Evolutionary conservation across 2,888 invertebrate species (phyloP).

Genomic region (Brachypterus glaber): DNA sequence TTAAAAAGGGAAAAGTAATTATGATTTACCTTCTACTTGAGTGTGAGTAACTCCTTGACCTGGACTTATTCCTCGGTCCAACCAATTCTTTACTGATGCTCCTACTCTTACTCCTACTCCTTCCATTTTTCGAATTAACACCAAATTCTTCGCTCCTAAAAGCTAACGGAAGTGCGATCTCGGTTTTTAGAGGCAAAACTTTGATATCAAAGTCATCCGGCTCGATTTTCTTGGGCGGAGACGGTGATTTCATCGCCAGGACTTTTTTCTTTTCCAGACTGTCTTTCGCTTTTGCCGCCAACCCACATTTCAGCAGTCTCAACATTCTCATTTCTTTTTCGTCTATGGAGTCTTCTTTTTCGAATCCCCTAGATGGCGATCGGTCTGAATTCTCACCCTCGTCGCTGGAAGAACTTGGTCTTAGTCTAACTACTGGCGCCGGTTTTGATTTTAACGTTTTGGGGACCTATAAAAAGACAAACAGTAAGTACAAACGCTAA

Average conservation of each 20-base stretch:
- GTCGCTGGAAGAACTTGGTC: slow-evolving; percentile 45
- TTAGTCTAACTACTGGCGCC: slow-evolving; percentile 46
- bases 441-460: slow-evolving; percentile 21
- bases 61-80: slow-evolving; percentile 24
- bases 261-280: slow-evolving; percentile 47
- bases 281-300: slow-evolving; percentile 65
- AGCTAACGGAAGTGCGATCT: no score
- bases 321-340: slow-evolving; percentile 60
- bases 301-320: slow-evolving; percentile 53
- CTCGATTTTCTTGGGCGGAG: slow-evolving; percentile 24
- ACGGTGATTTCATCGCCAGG: background rate
- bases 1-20: no score
- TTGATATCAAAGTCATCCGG: slow-evolving; percentile 36
- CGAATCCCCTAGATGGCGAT: slow-evolving; percentile 28
- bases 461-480: no score
- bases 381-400: slow-evolving; percentile 42
- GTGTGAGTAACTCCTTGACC: slow-evolving; percentile 43
- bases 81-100: slow-evolving; percentile 27
- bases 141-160: no score
- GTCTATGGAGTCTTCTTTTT: slow-evolving; percentile 49
- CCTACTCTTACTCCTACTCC: slow-evolving; percentile 25
- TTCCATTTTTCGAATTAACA: slow-evolving; percentile 11
- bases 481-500: no score
- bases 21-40: slow-evolving; percentile 39
- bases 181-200: slow-evolving; percentile 30